Conservation (phyloP, 2,113 vertebrate genomes). For the Chrysemys picta region DNA sequence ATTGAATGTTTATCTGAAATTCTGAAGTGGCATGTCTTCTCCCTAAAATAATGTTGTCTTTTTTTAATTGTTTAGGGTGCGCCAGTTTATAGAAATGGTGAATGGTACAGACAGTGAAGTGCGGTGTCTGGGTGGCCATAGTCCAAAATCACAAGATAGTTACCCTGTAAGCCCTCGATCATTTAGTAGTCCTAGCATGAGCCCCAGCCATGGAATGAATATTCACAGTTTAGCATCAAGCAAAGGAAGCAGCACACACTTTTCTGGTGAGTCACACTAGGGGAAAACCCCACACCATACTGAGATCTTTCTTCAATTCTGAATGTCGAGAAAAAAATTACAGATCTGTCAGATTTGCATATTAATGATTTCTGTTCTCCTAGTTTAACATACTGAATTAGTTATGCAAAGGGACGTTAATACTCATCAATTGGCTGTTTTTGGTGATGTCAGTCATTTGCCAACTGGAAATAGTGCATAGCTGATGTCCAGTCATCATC, state of each 20-base stretch:
- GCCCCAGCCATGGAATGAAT: conserved; percentile 84
- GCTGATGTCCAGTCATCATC: rapidly evolving
- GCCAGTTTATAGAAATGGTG: conserved; percentile 99
- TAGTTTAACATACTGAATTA: not conserved
- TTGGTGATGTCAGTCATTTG: rapidly evolving
- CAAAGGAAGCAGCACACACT: conserved; percentile 90
- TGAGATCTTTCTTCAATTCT: not conserved
- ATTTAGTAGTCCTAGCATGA: conserved; percentile 93
- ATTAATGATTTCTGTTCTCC: not conserved
- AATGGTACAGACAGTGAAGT: conserved; percentile 99
- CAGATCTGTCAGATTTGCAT: rapidly evolving
- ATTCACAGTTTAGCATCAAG: conserved; percentile 81
- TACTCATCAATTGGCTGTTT: not conserved
- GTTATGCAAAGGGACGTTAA: not conserved
- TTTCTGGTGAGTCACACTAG: conserved; percentile 80
- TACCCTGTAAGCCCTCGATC: conserved; percentile 92
- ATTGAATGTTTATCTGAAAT: not conserved
- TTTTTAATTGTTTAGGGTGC: conserved; percentile 86
- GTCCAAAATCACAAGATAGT: conserved; percentile 98
- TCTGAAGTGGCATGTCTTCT: not conserved
- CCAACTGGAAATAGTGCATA: not conserved
- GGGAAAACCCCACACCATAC: rapidly evolving
- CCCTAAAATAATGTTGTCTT: conserved; percentile 39
- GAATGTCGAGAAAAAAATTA: not conserved
- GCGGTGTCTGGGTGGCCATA: conserved; percentile 95